A percentile compares a stretch with the other conserved stretches of the same genome.
Conservation (phyloP, 2,888 invertebrate species). For the Emmelina monodactyla region DNA sequence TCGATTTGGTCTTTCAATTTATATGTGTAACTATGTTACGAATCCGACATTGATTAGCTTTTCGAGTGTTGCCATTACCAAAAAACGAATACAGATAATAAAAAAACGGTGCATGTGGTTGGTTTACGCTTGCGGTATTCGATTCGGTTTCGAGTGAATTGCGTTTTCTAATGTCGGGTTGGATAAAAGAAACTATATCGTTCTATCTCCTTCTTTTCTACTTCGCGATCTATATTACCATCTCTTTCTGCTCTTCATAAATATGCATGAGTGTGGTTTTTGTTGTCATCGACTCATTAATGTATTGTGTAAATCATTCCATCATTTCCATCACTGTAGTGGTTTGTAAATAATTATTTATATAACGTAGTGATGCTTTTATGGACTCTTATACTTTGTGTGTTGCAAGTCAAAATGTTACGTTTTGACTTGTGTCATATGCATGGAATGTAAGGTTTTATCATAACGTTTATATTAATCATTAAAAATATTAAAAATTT, state of each 20-base stretch:
- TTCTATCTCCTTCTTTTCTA: conserved; percentile 13
- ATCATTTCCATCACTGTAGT: conserved; percentile 27
- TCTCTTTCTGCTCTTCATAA: conserved; percentile 34
- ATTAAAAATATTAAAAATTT: too few species aligned
- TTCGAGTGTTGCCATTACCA: conserved; percentile 56
- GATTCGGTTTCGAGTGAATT: conserved; percentile 25
- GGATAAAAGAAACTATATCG: conserved; percentile 30
- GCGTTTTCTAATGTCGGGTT: conserved; percentile 50
- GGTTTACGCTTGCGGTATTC: conserved; percentile 57
- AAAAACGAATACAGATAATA: conserved; percentile 21
- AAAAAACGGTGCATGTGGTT: conserved; percentile 50
- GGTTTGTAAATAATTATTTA: conserved; percentile 9
- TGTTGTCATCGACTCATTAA: conserved; percentile 23
- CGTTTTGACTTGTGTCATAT: conserved; percentile 16
- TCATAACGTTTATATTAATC: too few species aligned
- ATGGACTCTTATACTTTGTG: conserved; percentile 3
- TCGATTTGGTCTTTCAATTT: too few species aligned
- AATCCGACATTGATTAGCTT: conserved; percentile 55
- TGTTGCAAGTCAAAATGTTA: conserved; percentile 1
- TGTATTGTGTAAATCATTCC: conserved; percentile 13
- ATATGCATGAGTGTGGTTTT: conserved; percentile 64
- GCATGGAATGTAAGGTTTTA: too few species aligned
- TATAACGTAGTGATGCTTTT: conserved; percentile 9
- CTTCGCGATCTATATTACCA: conserved; percentile 22
- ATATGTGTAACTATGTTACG: conserved; percentile 22